These are phyloP conservation scores for Hyposoter dolosus DNA, from an alignment of 2,888 invertebrate species.

Conservation along the genomic window DNA sequence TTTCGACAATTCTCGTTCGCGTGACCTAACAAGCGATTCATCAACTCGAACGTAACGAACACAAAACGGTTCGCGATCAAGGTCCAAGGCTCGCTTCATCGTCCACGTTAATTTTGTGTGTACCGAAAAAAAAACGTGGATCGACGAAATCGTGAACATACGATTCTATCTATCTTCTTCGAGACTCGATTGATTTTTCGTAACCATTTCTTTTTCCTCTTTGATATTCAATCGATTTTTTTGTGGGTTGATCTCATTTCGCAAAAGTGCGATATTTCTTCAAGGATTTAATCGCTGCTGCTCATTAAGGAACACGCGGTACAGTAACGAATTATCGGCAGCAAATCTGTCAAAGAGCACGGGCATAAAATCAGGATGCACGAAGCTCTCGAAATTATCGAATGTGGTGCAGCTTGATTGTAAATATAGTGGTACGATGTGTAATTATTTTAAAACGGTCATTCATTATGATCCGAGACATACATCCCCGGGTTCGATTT, in stretches of 20 bases:
- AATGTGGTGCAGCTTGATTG: background rate
- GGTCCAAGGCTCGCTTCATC: background rate
- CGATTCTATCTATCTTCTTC: background rate
- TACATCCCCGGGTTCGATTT: conserved; percentile 1
- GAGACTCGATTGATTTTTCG: background rate
- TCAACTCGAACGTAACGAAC: background rate
- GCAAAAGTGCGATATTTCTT: background rate
- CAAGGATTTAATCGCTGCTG: conserved; percentile 4
- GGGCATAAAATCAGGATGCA: conserved; percentile 21
- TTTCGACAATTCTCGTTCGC: background rate
- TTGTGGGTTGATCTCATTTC: background rate
- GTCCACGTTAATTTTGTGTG: background rate
- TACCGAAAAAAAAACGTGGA: background rate
- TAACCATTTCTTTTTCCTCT: background rate
- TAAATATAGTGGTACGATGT: background rate
- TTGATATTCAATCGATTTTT: background rate
- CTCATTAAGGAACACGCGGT: background rate
- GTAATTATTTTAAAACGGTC: conserved; percentile 28
- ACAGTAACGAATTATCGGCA: background rate
- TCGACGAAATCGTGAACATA: background rate
- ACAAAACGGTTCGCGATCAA: background rate
- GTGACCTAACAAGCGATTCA: background rate
- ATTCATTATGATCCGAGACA: conserved; percentile 19
- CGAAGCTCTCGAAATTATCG: background rate
- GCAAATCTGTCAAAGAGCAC: conserved; percentile 22